Evolutionary conservation across 1,140 invertebrate genomes (phyloP), one percentile per base, ranked within the genome.

Genomic region (Achatina immaculata): DNA sequence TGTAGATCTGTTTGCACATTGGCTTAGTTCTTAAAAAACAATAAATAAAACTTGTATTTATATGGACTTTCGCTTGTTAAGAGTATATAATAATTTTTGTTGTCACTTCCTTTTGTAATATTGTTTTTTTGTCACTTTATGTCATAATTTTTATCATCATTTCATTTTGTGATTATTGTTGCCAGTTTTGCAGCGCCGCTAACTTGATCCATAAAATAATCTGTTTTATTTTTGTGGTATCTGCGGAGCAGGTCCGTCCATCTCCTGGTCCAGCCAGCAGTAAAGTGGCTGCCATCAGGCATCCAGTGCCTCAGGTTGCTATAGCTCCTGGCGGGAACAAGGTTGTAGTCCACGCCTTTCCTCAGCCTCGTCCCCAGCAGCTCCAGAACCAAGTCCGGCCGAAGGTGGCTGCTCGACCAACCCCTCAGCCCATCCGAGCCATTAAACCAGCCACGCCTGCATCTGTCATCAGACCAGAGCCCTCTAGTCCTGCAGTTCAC

Each of bases 401-500:
- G 28, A 76, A 81, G 38, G 43, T 58, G 40, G 45, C 42, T 73
- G 24, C 80, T 21, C 69, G 77, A 58, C 82, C 76, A 19, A 36
- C 80, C 40, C 16, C 45, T 7, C 40, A 36, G 55, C 16, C 34
- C 34, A n/a, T 72, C 38, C 80, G 81, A 65, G 72, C 73, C 62
- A 69, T 76, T 40, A 78, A 69, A 45, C 45, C 65, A 28, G 65
- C 62, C 11, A 42, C 40, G 21, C 55, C 72, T 21, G 34, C 81
- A n/a, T 21, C 68, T 1, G 51, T 75, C 31, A 68, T 65, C 66
- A 62, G 36, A 34, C 43, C 71, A 62, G 55, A 65, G 36, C 42
- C 43, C 43, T 36, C 68, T 42, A 78, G 81, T 78, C 71, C 51
- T 42, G 62, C 83, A 80, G 81, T 83, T 34, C 87, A 88, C 81